phyloP scores from a whole-genome alignment of 2,113 vertebrate genomes.

The Chaetops frenatus region DNA sequence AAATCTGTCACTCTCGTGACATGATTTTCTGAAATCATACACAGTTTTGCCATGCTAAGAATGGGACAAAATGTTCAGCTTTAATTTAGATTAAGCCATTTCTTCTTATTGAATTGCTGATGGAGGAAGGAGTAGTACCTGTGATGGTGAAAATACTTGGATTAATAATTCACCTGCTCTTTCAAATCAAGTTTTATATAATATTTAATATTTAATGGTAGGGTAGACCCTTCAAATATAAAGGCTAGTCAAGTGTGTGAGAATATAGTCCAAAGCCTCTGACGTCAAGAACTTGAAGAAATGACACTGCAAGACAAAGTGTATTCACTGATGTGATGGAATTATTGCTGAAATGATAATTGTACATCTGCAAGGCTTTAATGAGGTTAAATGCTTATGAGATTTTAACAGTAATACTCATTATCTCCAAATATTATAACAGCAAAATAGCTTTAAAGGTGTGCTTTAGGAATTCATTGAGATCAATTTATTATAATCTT shows the following conservation, averaged over 20 bases:
- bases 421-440: not conserved
- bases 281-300: not conserved
- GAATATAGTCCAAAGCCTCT: not conserved
- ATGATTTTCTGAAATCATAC: not conserved
- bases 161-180: not conserved
- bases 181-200: not conserved
- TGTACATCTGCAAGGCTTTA: not conserved
- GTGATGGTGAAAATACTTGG: not conserved
- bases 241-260: not conserved
- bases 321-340: not conserved
- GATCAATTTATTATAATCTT: not conserved
- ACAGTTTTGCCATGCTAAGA: not conserved
- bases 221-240: not conserved
- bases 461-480: not conserved
- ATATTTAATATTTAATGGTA: not conserved
- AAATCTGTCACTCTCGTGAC: not conserved
- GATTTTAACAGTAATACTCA: not conserved
- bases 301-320: not conserved
- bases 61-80: not conserved
- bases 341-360: not conserved
- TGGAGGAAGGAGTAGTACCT: not conserved
- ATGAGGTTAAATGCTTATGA: not conserved
- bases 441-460: not conserved
- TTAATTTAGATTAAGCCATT: not conserved
- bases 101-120: not conserved